Conservation (phyloP, 1,140 invertebrate species). For the Drosophila dunni region DNA sequence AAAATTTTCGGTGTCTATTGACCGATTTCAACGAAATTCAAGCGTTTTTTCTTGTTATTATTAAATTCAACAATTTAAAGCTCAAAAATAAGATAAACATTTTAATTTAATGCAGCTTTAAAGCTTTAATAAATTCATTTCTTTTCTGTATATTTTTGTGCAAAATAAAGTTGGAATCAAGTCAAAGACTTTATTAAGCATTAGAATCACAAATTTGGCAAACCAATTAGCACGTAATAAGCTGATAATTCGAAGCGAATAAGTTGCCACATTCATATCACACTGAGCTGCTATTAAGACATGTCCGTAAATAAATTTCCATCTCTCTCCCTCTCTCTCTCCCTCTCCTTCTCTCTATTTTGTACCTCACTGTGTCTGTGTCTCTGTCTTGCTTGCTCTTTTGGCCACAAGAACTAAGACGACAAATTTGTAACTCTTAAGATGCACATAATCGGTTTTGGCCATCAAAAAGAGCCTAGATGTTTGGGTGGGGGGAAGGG, state of each 20-base stretch:
- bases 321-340: neutral
- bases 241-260: neutral
- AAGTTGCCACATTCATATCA: neutral
- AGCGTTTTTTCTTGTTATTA: too few relatives aligned
- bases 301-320: neutral
- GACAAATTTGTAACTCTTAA: conserved; percentile 71
- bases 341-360: neutral
- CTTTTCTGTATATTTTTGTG: neutral
- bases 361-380: too few relatives aligned
- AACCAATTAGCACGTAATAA: conserved; percentile 24
- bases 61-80: too few relatives aligned
- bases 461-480: neutral
- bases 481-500: neutral
- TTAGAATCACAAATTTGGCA: neutral
- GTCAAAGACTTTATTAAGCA: neutral
- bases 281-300: too few relatives aligned
- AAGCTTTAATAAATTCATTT: neutral
- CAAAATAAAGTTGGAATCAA: neutral
- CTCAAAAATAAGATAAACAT: too few relatives aligned
- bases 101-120: too few relatives aligned
- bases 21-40: too few relatives aligned
- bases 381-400: neutral
- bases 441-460: conserved; percentile 74
- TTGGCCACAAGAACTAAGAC: conserved; percentile 54
- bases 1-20: too few relatives aligned